Evolutionary conservation across 2,888 invertebrate species (phyloP), one percentile per base, ranked within the genome.

Genomic region (Globia sparganii): DNA sequence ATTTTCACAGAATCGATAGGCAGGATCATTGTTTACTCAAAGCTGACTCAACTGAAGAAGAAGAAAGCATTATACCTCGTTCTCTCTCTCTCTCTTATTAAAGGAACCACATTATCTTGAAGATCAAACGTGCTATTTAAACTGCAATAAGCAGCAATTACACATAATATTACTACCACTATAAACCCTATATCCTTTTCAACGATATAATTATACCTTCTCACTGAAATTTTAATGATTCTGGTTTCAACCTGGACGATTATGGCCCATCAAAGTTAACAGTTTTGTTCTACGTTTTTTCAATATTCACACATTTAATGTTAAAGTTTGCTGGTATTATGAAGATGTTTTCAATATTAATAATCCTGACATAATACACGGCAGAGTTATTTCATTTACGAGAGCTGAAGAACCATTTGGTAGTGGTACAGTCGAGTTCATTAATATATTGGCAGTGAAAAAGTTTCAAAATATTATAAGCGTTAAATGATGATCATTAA

Each of bases 151-250:
- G 69, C 31, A 67, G 53, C 34, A 43, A 76, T 85, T 72, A 56
- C 62, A 62, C 64, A 49, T 49, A 76, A 71, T 72, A 65, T 78
- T 69, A 68, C 40, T 21, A n/a, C 59, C 11, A 11, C 21, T 46
- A 59, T 72, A 76, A 73, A 64, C 40, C 59, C 8, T 71, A 56
- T 78, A 78, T 78, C 70, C 43, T 69, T 46, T 43, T 9, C 40
- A 53, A 67, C 62, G 21, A 67, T 40, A 70, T 83, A 72, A 75
- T 85, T 70, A 71, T 70, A 59, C n/a, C 15, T 34, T 53, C 56
- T 34, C 40, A 6, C 43, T 74, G 28, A 72, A 62, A 61, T 74
- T 72, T 78, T 84, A 70, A 85, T 85, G 40, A 59, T 65, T 64
- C 84, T 53, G 72, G 75, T 80, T 72, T 46, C 11, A 61, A 72